phyloP scores from a whole-genome alignment of 2,888 invertebrate genomes.

The Miltochrista miniata region DNA sequence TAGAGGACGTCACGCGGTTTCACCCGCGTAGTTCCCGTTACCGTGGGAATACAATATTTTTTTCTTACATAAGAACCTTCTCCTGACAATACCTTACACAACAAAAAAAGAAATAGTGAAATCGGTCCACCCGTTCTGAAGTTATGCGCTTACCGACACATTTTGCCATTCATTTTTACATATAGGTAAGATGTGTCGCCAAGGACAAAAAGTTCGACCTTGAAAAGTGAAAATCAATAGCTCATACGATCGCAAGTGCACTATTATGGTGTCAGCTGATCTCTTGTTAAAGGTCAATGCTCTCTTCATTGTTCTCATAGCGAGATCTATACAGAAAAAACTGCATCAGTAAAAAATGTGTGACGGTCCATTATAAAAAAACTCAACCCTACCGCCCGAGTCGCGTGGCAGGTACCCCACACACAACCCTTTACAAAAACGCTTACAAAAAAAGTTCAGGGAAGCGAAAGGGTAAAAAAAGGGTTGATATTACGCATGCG shows the following conservation, averaged over 20 bases:
- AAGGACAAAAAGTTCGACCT: slow-evolving; percentile 56
- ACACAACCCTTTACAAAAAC: slow-evolving; percentile 81
- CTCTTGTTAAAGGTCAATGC: slow-evolving; percentile 74
- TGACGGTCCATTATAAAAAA: slow-evolving; percentile 72
- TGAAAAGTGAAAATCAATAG: slow-evolving; percentile 76
- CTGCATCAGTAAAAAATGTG: slow-evolving; percentile 61
- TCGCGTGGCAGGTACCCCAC: slow-evolving; percentile 80
- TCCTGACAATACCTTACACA: too few relatives aligned
- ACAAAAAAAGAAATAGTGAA: too few relatives aligned
- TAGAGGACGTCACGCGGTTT: too few relatives aligned
- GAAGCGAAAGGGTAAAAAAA: slow-evolving; percentile 80
- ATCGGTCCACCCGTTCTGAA: too few relatives aligned
- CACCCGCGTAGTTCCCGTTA: too few relatives aligned
- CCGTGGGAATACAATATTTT: too few relatives aligned
- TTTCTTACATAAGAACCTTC: too few relatives aligned
- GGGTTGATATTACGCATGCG: slow-evolving; percentile 82
- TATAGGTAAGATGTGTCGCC: too few relatives aligned
- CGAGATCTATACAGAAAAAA: slow-evolving; percentile 65
- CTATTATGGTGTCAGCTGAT: slow-evolving; percentile 79
- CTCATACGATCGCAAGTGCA: slow-evolving; percentile 70
- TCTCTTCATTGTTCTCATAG: slow-evolving; percentile 69
- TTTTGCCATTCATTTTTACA: too few relatives aligned
- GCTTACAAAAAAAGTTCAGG: slow-evolving; percentile 77
- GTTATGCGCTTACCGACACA: too few relatives aligned
- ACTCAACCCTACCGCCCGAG: slow-evolving; percentile 73